Base-by-base conservation (phyloP, 2,888 invertebrate species). In the Myopa tessellatipennis region DNA sequence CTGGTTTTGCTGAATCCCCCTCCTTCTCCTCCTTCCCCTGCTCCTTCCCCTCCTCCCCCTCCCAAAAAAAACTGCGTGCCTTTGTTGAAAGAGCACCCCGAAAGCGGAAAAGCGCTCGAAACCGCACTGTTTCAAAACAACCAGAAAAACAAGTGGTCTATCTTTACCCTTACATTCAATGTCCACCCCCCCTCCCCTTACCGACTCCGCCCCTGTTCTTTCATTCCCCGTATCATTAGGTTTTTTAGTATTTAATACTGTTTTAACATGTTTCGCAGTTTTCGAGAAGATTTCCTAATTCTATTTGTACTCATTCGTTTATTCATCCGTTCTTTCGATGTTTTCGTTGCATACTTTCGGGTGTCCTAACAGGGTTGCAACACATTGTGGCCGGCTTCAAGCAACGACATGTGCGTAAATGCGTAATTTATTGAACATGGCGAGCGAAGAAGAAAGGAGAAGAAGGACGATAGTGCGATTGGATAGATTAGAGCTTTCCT, bases 281-380 rank as follows among this genome's bases (percentile, higher is more conserved):
- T 86, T 85, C 85, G 82, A 79, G 75, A 83, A 82, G 84, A 87
- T 87, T 87, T 86, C 85, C 87, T 87, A 86, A 87, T 87, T 86
- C 83, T 81, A 87, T 87, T 87, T 85, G 74, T 69, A 38, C 69
- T 6, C 55, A 14, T 18, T 38, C 60, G 14, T 75, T 69, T n/a
- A 12, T 75, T 68, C 40, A 26, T 68, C n/a, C 45, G 45, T 45
- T 45, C 45, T 10, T 45, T 45, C 45, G 45, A 10, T 45, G 10
- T 45, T 12, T 45, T 63, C 10, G 69, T 69, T 69, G 60, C 60
- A 75, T 75, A 68, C 60, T 75, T 75, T 75, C 10, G 40, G 40
- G 75, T 18, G 40, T 36, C 60, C 60, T 69, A n/a, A 60, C 58
- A 26, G 75, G 68, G 68, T 40, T 55, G 60, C 60, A 75, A 69